Evolutionary conservation across 2,113 vertebrate genomes (phyloP).

Genomic region (Kobus ellipsiprymnus): DNA sequence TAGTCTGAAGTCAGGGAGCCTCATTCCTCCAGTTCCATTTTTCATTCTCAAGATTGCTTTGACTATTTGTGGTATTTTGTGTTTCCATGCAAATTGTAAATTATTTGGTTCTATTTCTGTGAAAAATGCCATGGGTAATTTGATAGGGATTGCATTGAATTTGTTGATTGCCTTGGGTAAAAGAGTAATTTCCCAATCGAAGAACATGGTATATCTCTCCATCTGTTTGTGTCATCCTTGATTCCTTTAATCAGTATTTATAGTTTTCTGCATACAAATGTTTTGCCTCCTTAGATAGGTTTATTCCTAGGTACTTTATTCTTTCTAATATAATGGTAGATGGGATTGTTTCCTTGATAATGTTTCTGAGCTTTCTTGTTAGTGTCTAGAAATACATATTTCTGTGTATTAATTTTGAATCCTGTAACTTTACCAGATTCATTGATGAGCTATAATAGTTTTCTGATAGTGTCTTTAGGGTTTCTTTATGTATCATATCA

Average conservation of each 20-base stretch:
- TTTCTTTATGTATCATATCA: neutral
- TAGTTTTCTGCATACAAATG: neutral
- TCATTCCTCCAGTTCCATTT: neutral
- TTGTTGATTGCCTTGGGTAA: neutral
- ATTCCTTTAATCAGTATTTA: neutral
- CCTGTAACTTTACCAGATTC: neutral
- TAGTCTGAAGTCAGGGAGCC: neutral
- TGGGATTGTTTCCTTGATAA: neutral
- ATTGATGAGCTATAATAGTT: neutral
- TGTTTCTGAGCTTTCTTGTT: neutral
- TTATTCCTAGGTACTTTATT: neutral
- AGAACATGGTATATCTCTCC: neutral
- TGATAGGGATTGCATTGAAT: neutral
- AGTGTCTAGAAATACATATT: neutral
- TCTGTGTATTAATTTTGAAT: neutral
- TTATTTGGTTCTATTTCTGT: neutral
- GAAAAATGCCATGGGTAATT: neutral
- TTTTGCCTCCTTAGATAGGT: neutral
- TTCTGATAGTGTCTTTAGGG: neutral
- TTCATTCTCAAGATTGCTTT: neutral
- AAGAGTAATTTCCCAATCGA: neutral
- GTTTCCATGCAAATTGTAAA: neutral
- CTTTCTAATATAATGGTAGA: neutral
- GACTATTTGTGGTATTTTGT: neutral
- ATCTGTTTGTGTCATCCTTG: neutral